phyloP scores from a whole-genome alignment of 2,797 vertebrate genomes.

The Tenualosa thibaudeaui region DNA sequence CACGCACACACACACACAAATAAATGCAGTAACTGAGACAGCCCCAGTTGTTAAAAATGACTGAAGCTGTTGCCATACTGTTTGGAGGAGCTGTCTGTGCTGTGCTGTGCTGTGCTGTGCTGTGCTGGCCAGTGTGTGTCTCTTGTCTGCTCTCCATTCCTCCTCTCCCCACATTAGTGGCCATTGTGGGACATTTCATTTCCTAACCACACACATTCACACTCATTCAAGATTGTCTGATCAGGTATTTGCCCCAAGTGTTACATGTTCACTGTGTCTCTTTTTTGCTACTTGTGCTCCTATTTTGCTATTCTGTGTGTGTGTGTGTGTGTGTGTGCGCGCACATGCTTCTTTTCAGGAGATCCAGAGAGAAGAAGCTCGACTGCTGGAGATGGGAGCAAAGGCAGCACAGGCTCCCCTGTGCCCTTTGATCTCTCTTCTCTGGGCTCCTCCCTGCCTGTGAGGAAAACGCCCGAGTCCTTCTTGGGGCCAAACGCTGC shows the following conservation, averaged over 20 bases:
- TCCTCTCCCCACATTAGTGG: background rate
- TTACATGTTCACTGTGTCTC: no score
- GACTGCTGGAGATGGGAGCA: constrained; percentile 58
- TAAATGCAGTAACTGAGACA: background rate
- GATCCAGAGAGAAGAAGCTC: constrained; percentile 80
- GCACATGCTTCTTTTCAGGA: constrained; percentile 57
- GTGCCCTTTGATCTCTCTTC: constrained; percentile 85
- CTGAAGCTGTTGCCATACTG: background rate
- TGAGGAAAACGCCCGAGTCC: constrained; percentile 89
- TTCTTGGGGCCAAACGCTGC: constrained; percentile 91
- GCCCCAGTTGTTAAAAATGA: background rate
- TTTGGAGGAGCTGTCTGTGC: background rate
- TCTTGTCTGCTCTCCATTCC: background rate
- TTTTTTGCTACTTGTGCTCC: no score
- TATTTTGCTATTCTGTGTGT: no score
- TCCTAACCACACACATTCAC: no score
- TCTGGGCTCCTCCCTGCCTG: constrained; percentile 74
- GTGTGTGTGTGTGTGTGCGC: no score
- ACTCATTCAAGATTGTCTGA: no score
- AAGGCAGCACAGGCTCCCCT: constrained; percentile 74
- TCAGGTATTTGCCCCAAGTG: no score
- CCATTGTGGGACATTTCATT: background rate
- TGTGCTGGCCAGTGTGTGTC: background rate
- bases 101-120: background rate
- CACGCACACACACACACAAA: constrained; percentile 30